Percentiles rank a stretch among this genome's conserved stretches.
phyloP scores from a whole-genome alignment of 2,888 invertebrate genomes.

The Pollenia labialis region DNA sequence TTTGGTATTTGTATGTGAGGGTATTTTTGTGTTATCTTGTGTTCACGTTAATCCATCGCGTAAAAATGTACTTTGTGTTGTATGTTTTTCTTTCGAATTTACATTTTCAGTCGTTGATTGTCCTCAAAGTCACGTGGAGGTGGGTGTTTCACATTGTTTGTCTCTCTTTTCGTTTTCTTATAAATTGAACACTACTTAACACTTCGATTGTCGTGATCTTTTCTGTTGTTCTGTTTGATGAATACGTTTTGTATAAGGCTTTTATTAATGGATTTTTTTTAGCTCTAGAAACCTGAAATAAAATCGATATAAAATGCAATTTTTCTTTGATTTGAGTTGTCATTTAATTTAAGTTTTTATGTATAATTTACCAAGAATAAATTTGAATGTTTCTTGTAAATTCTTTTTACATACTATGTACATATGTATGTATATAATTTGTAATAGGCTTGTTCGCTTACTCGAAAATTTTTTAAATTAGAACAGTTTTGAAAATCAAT shows the following conservation, averaged over 20 bases:
- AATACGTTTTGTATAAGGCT: conserved; percentile 11
- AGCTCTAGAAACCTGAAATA: background rate
- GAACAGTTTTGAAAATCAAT: too few species aligned
- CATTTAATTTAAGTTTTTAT: too few species aligned
- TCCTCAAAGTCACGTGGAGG: conserved; percentile 17
- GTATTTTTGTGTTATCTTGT: conserved; percentile 37
- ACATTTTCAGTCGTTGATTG: conserved; percentile 13
- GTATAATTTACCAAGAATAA: too few species aligned
- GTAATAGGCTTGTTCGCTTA: too few species aligned
- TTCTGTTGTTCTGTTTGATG: conserved; percentile 4
- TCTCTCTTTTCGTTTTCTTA: conserved; percentile 17
- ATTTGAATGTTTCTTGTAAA: too few species aligned
- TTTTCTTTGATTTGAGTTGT: conserved; percentile 15
- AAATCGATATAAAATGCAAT: background rate
- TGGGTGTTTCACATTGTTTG: conserved; percentile 28
- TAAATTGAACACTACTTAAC: conserved; percentile 47
- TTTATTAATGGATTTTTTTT: conserved; percentile 25
- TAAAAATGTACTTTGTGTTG: conserved; percentile 59
- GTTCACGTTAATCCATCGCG: conserved; percentile 66
- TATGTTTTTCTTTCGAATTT: conserved; percentile 45
- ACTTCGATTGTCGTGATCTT: conserved; percentile 21
- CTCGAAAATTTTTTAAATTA: too few species aligned
- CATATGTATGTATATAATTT: too few species aligned
- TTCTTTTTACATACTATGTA: too few species aligned
- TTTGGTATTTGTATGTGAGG: background rate